Percentiles rank a stretch among this genome's conserved stretches.
phyloP scores from a whole-genome alignment of 64 coral and sea anemone species.

The Pocillopora damicornis region DNA sequence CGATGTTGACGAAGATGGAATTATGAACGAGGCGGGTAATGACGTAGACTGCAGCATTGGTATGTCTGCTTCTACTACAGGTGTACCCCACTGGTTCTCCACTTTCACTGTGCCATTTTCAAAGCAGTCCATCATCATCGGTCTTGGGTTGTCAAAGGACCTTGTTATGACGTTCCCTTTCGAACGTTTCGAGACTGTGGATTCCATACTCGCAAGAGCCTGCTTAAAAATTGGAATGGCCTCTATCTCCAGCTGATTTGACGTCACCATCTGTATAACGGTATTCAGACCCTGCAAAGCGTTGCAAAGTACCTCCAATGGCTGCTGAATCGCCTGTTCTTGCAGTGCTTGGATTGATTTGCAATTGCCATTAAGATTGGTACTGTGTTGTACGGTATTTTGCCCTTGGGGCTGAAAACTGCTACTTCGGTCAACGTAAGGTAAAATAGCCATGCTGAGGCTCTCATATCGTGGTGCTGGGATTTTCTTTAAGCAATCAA shows the following conservation, averaged over 20 bases:
- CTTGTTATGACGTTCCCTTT: background rate
- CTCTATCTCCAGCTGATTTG: background rate
- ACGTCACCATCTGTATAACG: slow-evolving; percentile 1
- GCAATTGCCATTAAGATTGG: background rate
- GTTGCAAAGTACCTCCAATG: slow-evolving; percentile 22
- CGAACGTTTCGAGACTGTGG: slow-evolving; percentile 3
- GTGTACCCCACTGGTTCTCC: background rate
- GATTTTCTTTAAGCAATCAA: background rate
- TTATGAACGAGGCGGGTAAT: background rate
- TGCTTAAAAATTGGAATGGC: slow-evolving; percentile 23
- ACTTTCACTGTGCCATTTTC: background rate
- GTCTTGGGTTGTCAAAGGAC: background rate
- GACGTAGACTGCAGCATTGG: background rate
- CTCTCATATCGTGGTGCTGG: background rate
- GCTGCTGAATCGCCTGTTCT: background rate
- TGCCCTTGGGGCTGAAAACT: background rate
- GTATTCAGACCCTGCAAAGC: slow-evolving; percentile 14
- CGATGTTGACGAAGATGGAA: background rate
- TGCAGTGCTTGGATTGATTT: background rate
- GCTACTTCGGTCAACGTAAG: background rate
- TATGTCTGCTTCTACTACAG: too few relatives aligned
- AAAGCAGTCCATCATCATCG: slow-evolving; percentile 6
- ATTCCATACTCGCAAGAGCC: slow-evolving; percentile 7
- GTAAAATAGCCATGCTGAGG: background rate
- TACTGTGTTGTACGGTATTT: background rate